Evolutionary conservation across 1,140 invertebrate genomes (phyloP), one percentile per base, ranked within the genome.

Genomic region (Drosophila repletoides): DNA sequence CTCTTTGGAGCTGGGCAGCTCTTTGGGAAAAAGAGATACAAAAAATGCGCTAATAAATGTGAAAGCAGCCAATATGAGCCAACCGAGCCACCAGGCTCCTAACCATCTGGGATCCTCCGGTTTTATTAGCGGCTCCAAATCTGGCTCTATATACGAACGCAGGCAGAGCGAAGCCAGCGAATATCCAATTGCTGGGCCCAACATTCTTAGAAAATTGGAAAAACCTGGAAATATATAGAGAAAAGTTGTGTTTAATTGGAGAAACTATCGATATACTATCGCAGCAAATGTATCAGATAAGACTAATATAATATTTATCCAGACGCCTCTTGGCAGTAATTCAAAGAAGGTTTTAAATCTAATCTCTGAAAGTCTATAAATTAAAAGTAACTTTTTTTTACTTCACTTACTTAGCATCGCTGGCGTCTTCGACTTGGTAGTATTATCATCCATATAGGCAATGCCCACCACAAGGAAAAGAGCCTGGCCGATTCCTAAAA

Each of bases 31-130:
- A 5, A 95, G 87, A 0, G 93, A 91, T 22, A 95, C 90, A 1
- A 94, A 67, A 9, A 92, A 88, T 0, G 93, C 92, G 26, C 93
- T 93, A 2, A 94, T 5, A 6, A 94, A 91, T 0, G 94, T 91
- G 0, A 93, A 64, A 1, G 91, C 77, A 1, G 93, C 94, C 26
- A 95, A 88, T n/a, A 95, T 91, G 15, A 95, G 92, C 95, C 92
- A 96, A 15, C 96, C 96, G n/a, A 95, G 63, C 95, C 95, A 96
- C 95, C 95, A 96, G n/a, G 95, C 95, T 1, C 95, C 95, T 14
- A 95, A 67, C 95, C 95, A 95, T 63, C 94, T 91, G 1, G 94
- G 94, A 91, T 95, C 94, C 59, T 92, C 91, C 5, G 90, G 93
- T 4, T 89, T 91, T 15, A 95, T 95, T 0, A 92, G 92, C 1